Percentiles rank a stretch among this genome's conserved stretches.
Conservation (phyloP, 2,113 vertebrate species). For the Platanista minor region DNA sequence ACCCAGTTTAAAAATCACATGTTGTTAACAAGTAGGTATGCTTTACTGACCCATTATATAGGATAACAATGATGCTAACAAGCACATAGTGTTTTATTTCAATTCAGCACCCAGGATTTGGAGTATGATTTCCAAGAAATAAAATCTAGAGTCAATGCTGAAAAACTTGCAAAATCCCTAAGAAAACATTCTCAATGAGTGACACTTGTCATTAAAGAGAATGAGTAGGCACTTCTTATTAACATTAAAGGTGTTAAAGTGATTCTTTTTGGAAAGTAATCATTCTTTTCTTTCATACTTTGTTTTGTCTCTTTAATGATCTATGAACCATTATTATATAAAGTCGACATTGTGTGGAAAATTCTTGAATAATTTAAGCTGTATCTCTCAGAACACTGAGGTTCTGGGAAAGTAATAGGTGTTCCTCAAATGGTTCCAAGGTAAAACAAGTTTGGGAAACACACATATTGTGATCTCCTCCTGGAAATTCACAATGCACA, state of each 20-base stretch:
- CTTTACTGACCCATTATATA: not conserved
- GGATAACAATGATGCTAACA: not conserved
- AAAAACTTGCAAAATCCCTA: conserved; percentile 40
- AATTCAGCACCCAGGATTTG: not conserved
- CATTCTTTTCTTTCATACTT: conserved; percentile 38
- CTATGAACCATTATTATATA: conserved; percentile 28
- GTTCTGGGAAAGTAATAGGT: not conserved
- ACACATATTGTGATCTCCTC: not conserved
- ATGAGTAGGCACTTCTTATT: not conserved
- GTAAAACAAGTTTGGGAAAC: conserved; percentile 19
- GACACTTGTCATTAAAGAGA: conserved; percentile 6
- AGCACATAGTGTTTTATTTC: conserved; percentile 4
- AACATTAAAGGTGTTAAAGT: conserved; percentile 18
- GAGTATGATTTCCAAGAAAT: conserved; percentile 46
- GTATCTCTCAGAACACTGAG: not conserved
- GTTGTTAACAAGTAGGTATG: conserved; percentile 38
- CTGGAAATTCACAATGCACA: not conserved
- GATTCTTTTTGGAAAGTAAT: conserved; percentile 44
- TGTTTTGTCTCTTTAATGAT: conserved; percentile 32
- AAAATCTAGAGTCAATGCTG: not conserved
- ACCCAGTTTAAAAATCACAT: conserved; percentile 27
- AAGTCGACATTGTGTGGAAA: not conserved
- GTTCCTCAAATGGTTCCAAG: not conserved
- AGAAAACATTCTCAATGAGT: conserved; percentile 11
- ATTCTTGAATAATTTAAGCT: conserved; percentile 34